Base-by-base conservation (phyloP, 1,140 invertebrate species). In the Littorina saxatilis region DNA sequence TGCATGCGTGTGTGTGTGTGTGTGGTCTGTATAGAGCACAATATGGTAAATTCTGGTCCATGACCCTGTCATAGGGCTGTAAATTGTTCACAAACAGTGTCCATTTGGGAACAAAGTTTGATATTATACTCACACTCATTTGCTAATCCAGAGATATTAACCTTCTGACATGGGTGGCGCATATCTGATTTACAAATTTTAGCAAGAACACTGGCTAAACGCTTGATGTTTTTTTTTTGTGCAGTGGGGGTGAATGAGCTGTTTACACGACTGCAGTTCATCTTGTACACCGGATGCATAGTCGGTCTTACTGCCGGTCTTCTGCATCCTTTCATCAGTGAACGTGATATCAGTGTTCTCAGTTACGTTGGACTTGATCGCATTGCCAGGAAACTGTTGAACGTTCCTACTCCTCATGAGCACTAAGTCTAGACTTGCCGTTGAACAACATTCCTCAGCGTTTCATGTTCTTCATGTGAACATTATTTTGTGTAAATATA, bases 201-300 rank as follows among this genome's bases (percentile, higher is more conserved):
- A n/a, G n/a, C n/a, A n/a, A n/a, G n/a, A n/a, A n/a, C n/a, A n/a
- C n/a, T n/a, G n/a, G n/a, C n/a, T n/a, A n/a, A n/a, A n/a, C n/a
- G n/a, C n/a, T n/a, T n/a, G n/a, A n/a, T n/a, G n/a, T n/a, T n/a
- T 73, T 29, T 0, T 78, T 17, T 63, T 55, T 78, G 23, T 78
- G 55, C 76, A 78, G 76, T 78, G n/a, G 58, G 76, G 27, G 76
- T 78, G 15, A 78, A 78, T 15, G 76, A 78, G 13, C 55, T 78
- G n/a, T 63, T 78, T 27, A 78, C 55, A 27, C 76, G 76, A 11
- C 58, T 78, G 17, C 55, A 78, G 76, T 78, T 63, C 37, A 63
- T 78, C 37, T 37, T 78, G 55, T 78, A 78, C 39, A 43, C 76
- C 1, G 35, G 17, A 37, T 35, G 27, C 9, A 43, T 78, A 23